These are phyloP conservation scores for Tauraco hartlaubi DNA, from an alignment of 2,797 vertebrate species.

Conservation along the genomic window DNA sequence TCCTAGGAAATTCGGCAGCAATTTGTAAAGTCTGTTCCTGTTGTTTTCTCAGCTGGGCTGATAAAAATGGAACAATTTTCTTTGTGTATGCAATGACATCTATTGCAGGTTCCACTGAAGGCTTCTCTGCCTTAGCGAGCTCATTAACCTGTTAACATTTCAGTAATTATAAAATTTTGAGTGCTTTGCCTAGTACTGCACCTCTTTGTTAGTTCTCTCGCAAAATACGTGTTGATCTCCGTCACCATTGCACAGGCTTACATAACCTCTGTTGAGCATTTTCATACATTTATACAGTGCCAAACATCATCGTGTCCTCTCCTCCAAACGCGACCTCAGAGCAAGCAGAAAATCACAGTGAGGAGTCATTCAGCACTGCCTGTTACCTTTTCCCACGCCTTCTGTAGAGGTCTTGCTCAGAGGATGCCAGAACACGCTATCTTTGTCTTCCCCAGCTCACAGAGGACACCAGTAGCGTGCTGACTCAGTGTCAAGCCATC, in stretches of 20 bases:
- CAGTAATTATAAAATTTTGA: background rate
- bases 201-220: background rate
- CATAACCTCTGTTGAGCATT: background rate
- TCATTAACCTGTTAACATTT: background rate
- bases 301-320: background rate
- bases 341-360: background rate
- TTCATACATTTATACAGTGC: background rate
- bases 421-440: background rate
- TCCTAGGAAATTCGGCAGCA: background rate
- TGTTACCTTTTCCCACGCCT: background rate
- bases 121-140: background rate
- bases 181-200: background rate
- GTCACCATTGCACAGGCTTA: background rate
- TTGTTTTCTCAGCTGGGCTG: background rate
- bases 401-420: background rate
- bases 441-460: background rate
- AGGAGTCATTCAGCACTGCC: background rate
- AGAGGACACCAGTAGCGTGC: background rate
- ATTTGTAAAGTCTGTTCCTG: background rate
- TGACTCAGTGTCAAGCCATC: background rate
- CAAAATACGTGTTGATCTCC: background rate
- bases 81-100: background rate
- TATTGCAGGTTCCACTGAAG: constrained; percentile 3
- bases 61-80: background rate
- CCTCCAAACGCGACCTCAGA: background rate